These are phyloP conservation scores for Saccostrea echinata DNA, from an alignment of 1,140 invertebrate species.

Conservation along the genomic window DNA sequence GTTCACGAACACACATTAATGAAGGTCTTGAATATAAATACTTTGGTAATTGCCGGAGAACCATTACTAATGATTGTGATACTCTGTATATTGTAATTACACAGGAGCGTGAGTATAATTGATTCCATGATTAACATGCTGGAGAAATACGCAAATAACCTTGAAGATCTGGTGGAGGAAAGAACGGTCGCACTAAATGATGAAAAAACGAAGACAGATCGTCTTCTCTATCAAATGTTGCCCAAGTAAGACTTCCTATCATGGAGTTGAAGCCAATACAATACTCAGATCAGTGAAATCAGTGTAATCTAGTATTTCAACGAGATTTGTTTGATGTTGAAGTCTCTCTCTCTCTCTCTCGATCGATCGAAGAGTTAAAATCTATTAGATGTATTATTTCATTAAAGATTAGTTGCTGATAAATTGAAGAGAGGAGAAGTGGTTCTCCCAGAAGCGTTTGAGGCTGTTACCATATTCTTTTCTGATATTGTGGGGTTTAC, in stretches of 20 bases:
- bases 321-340: neutral
- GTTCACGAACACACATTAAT: neutral
- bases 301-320: neutral
- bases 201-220: conserved; percentile 96
- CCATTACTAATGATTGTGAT: neutral
- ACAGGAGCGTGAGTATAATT: conserved; percentile 95
- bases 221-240: conserved; percentile 93
- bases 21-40: neutral
- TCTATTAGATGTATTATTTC: neutral
- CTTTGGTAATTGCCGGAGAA: neutral
- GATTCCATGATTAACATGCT: conserved; percentile 97
- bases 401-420: conserved; percentile 86
- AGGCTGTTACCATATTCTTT: conserved; percentile 80
- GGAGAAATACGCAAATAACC: conserved; percentile 95
- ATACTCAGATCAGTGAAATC: neutral
- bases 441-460: conserved; percentile 84
- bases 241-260: conserved; percentile 84
- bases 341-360: neutral
- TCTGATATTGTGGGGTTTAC: conserved; percentile 82
- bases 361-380: neutral
- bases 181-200: conserved; percentile 93
- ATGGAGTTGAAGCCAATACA: neutral
- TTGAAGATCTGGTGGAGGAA: conserved; percentile 93
- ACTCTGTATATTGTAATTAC: neutral
- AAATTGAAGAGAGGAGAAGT: conserved; percentile 91